Conservation (phyloP, 2,888 invertebrate species). For the Iphiclides podalirius region DNA sequence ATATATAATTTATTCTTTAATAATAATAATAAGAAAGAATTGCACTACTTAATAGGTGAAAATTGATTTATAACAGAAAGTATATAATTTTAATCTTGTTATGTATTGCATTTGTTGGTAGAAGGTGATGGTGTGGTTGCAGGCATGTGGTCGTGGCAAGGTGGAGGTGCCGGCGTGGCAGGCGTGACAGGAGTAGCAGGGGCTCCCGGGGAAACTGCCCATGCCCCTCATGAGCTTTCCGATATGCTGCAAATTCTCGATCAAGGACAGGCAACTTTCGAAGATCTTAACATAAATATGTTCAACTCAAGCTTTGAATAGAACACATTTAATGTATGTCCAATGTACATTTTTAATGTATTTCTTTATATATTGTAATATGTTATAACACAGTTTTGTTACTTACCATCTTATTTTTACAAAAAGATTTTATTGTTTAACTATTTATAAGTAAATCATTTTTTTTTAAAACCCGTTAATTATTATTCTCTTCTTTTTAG, state of each 20-base stretch:
- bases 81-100: background rate
- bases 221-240: constrained; percentile 87
- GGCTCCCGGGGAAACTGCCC: constrained; percentile 49
- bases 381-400: no score
- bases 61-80: no score
- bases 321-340: constrained; percentile 25
- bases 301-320: constrained; percentile 86
- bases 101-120: constrained; percentile 31
- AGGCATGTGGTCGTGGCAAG: constrained; percentile 92
- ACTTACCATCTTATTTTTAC: no score
- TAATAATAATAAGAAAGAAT: no score
- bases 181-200: constrained; percentile 47
- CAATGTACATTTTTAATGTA: no score
- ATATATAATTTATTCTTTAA: no score
- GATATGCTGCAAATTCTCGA: constrained; percentile 97
- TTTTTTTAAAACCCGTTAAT: no score
- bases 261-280: constrained; percentile 91
- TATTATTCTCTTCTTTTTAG: constrained; percentile 9
- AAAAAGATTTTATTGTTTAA: no score
- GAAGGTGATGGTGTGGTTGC: constrained; percentile 28
- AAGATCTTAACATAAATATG: constrained; percentile 94
- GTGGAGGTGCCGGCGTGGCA: constrained; percentile 64
- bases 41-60: no score
- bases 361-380: no score
- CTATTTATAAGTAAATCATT: no score